These are phyloP conservation scores for Pyrrhia umbra DNA, from an alignment of 2,888 invertebrate species.

Conservation along the genomic window DNA sequence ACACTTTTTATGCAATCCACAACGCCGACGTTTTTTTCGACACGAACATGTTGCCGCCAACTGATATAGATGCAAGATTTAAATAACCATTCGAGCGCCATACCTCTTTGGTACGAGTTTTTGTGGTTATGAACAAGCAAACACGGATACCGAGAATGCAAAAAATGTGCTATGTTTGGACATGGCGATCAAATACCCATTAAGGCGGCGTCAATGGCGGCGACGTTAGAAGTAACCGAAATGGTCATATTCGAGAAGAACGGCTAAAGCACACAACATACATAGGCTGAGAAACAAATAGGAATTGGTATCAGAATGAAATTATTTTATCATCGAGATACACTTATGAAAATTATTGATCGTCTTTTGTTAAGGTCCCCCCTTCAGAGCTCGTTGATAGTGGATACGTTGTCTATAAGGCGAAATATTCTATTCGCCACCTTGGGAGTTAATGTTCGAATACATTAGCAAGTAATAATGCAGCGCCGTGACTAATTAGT, in stretches of 20 bases:
- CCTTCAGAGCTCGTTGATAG: constrained; percentile 12
- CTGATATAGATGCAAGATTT: constrained; percentile 59
- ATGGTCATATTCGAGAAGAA: constrained; percentile 3
- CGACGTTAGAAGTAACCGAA: constrained; percentile 37
- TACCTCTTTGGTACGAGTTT: constrained; percentile 47
- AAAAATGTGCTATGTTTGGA: constrained; percentile 39
- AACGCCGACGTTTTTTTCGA: constrained; percentile 76
- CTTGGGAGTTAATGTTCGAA: constrained; percentile 52
- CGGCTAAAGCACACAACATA: not conserved
- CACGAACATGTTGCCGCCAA: constrained; percentile 67
- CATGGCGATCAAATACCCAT: constrained; percentile 37
- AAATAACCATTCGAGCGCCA: constrained; percentile 42
- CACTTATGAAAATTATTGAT: not conserved
- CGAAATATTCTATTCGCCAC: constrained; percentile 49
- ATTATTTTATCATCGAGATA: not conserved
- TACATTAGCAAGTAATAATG: constrained; percentile 56
- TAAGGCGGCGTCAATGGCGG: constrained; percentile 17
- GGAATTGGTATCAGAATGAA: not conserved
- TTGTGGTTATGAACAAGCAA: constrained; percentile 38
- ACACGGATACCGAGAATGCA: constrained; percentile 37
- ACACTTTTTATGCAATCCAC: constrained; percentile 89
- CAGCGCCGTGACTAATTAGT: constrained; percentile 57
- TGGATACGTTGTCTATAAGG: constrained; percentile 16
- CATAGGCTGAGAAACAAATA: not conserved
- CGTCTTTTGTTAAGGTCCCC: constrained; percentile 5